Conservation (phyloP, 2,888 invertebrate species). For the Bibio marci region DNA sequence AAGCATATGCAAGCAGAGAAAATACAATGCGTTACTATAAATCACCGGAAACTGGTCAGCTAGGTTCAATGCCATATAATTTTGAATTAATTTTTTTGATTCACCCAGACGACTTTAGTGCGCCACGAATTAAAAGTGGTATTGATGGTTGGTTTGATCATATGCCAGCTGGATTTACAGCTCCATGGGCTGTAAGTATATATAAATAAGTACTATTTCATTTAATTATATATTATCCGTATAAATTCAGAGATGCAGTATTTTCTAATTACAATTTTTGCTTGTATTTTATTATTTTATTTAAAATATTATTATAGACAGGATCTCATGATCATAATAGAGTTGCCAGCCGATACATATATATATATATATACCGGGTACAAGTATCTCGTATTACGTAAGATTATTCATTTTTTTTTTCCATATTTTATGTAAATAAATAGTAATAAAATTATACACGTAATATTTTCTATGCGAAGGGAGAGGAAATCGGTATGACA, state of each 20-base stretch:
- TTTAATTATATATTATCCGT: background rate
- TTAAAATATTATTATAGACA: slow-evolving; percentile 33
- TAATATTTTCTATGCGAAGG: slow-evolving; percentile 17
- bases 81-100: slow-evolving; percentile 33
- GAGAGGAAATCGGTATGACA: slow-evolving; percentile 46
- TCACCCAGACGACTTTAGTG: slow-evolving; percentile 29
- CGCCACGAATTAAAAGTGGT: slow-evolving; percentile 32
- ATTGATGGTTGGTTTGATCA: slow-evolving; percentile 36
- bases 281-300: too few relatives aligned
- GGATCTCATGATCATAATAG: slow-evolving; percentile 44
- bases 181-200: slow-evolving; percentile 38
- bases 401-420: background rate
- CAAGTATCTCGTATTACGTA: slow-evolving; percentile 52
- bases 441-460: background rate
- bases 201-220: background rate
- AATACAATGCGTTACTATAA: slow-evolving; percentile 39
- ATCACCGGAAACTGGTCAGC: slow-evolving; percentile 18
- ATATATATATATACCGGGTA: slow-evolving; percentile 49
- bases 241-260: too few relatives aligned
- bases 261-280: too few relatives aligned
- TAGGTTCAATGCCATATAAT: slow-evolving; percentile 41
- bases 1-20: slow-evolving; percentile 34
- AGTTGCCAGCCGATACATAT: slow-evolving; percentile 30
- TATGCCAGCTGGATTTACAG: slow-evolving; percentile 30
- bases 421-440: background rate